A percentile compares a stretch with the other conserved stretches of the same genome.
Evolutionary conservation across 2,113 vertebrate genomes (phyloP).

Genomic region (Sturnira hondurensis): DNA sequence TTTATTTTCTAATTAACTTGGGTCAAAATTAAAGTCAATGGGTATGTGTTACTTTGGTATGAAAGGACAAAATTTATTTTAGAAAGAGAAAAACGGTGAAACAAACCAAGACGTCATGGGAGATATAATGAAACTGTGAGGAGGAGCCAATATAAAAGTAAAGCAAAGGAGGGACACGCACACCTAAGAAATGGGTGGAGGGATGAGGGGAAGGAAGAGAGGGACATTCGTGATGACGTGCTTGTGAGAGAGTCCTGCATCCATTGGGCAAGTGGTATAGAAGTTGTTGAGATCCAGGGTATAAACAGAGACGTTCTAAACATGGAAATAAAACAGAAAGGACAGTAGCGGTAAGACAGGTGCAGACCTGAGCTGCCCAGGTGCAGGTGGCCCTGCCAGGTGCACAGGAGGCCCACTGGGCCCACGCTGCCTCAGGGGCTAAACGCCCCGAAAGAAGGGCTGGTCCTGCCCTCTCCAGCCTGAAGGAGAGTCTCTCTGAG

Average conservation of each 20-base stretch:
- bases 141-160: background rate
- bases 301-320: background rate
- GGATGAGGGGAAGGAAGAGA: background rate
- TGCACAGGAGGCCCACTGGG: background rate
- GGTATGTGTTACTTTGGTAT: background rate
- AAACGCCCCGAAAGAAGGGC: background rate
- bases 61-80: background rate
- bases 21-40: background rate
- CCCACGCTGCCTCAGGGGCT: rapidly evolving
- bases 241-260: background rate
- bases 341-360: background rate
- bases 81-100: background rate
- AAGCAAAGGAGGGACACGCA: background rate
- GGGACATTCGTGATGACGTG: too few relatives aligned
- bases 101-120: background rate
- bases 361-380: background rate
- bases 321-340: background rate
- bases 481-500: background rate
- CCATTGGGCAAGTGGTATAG: background rate
- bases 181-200: background rate
- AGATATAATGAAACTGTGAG: background rate
- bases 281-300: background rate
- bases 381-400: background rate
- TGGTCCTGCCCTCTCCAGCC: background rate
- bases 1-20: background rate